Evolutionary conservation across 2,797 vertebrate genomes (phyloP).

Genomic region (Tenualosa ilisha): DNA sequence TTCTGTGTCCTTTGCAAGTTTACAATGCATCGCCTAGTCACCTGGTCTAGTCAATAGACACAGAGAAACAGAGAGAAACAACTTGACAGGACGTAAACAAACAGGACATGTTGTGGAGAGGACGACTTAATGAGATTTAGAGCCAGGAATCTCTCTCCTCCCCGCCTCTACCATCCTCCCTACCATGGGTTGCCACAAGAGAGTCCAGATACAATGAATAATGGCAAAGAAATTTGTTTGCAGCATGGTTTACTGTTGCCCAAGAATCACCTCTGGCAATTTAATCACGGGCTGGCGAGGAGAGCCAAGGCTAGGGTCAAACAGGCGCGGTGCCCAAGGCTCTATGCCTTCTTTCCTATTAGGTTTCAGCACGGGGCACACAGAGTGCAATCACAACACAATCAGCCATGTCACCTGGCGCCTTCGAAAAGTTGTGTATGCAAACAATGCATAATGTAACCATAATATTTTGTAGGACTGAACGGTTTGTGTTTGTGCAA

Average conservation of each 20-base stretch:
- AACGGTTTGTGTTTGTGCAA: background rate
- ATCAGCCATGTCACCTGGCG: background rate
- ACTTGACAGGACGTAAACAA: background rate
- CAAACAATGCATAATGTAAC: no score
- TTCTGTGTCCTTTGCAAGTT: background rate
- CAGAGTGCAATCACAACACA: background rate
- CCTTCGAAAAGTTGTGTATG: background rate
- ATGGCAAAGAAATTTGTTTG: background rate
- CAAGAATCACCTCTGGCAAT: background rate
- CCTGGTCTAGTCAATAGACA: background rate
- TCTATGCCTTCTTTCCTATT: background rate
- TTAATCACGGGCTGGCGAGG: background rate
- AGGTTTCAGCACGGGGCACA: background rate
- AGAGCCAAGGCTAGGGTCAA: background rate
- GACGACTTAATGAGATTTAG: background rate
- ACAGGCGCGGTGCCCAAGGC: background rate
- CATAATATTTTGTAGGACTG: no score
- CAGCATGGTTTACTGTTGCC: background rate
- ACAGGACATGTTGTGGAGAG: background rate
- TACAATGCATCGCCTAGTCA: background rate
- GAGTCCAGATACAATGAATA: background rate
- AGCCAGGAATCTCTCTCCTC: background rate
- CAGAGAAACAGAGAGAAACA: background rate
- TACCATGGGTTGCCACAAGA: background rate
- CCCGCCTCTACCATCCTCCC: background rate